phyloP scores from a whole-genome alignment of 2,888 invertebrate species.

The Watsonalla cultraria region DNA sequence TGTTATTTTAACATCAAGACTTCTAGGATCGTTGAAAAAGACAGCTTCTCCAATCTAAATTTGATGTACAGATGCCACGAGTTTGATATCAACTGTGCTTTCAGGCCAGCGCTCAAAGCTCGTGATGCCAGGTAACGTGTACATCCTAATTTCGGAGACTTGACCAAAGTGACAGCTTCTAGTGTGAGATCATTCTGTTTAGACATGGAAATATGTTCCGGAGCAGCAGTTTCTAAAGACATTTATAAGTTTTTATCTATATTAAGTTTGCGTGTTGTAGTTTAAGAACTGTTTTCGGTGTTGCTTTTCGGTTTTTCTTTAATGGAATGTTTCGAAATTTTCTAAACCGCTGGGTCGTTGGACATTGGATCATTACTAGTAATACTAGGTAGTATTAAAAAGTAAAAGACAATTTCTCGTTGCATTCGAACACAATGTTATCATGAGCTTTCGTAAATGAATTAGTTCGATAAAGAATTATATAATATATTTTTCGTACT shows the following conservation, averaged over 20 bases:
- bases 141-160: not conserved
- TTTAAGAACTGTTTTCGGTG: conserved; percentile 30
- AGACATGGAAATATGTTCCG: conserved; percentile 18
- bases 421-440: conserved; percentile 53
- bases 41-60: conserved; percentile 24
- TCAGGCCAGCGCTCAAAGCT: too few relatives aligned
- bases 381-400: conserved; percentile 48
- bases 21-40: conserved; percentile 27
- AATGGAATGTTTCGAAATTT: conserved; percentile 45
- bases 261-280: conserved; percentile 60
- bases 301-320: conserved; percentile 30
- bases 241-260: conserved; percentile 53
- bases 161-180: conserved; percentile 31
- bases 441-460: conserved; percentile 72
- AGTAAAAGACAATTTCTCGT: conserved; percentile 74
- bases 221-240: conserved; percentile 74
- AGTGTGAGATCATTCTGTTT: not conserved
- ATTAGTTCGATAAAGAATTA: conserved; percentile 52
- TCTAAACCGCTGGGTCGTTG: conserved; percentile 41
- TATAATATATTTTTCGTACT: conserved; percentile 75
- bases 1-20: conserved; percentile 15
- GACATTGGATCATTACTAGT: conserved; percentile 30
- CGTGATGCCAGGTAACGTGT: too few relatives aligned
- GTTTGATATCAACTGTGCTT: too few relatives aligned
- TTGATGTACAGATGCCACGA: not conserved